phyloP scores from a whole-genome alignment of 2,797 vertebrate genomes.

The Chanos chanos region DNA sequence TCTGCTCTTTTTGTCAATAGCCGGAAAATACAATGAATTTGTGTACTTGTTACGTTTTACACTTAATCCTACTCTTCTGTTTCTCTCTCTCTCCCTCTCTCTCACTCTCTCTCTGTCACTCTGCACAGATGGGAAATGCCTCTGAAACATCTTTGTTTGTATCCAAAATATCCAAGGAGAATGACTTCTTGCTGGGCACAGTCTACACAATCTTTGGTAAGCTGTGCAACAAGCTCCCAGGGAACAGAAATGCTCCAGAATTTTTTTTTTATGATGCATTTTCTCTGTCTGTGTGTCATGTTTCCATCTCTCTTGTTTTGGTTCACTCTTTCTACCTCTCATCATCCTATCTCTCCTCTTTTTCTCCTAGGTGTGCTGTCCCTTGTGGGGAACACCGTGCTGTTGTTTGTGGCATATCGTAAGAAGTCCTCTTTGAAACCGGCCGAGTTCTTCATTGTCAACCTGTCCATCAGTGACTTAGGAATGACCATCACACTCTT shows the following conservation, averaged over 20 bases:
- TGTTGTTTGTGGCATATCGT: conserved; percentile 79
- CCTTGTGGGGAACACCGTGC: conserved; percentile 73
- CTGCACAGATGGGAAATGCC: conserved; percentile 83
- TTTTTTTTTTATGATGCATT: background rate
- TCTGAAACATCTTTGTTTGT: conserved; percentile 67
- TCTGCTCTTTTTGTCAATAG: no score
- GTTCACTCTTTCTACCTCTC: background rate
- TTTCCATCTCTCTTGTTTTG: background rate
- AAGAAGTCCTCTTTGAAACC: conserved; percentile 84
- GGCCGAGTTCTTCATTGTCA: conserved; percentile 83
- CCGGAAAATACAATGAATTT: no score
- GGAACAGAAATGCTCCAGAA: background rate
- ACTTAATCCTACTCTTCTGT: no score
- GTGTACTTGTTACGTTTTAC: no score
- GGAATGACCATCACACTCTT: conserved; percentile 79
- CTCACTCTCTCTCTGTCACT: no score
- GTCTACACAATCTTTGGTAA: conserved; percentile 80
- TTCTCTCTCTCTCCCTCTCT: no score
- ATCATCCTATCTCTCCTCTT: background rate
- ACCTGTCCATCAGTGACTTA: conserved; percentile 83
- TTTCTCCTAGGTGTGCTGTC: conserved; percentile 68
- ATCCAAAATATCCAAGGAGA: conserved; percentile 76
- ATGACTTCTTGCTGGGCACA: conserved; percentile 77
- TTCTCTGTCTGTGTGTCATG: background rate
- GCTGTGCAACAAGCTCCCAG: conserved; percentile 6